These are phyloP conservation scores for Sebastes schlegelii DNA, from an alignment of 2,113 vertebrate genomes.

Conservation along the genomic window DNA sequence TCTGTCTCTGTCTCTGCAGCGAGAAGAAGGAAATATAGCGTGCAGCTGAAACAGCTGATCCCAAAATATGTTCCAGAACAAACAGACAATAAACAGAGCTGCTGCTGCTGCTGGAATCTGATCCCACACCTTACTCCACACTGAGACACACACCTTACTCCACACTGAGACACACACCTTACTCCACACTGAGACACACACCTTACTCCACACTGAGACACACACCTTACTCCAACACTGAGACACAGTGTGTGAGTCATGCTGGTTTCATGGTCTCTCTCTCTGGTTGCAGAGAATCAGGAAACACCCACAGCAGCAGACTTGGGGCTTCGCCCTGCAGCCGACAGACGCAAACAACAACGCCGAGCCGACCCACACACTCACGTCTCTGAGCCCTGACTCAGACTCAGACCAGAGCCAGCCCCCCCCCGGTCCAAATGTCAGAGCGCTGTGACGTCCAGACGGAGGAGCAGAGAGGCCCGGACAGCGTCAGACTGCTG, in stretches of 20 bases:
- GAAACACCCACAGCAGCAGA: slow-evolving; percentile 53
- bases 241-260: slow-evolving; percentile 50
- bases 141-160: no score
- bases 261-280: slow-evolving; percentile 3
- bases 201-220: slow-evolving; percentile 10
- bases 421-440: slow-evolving; percentile 43
- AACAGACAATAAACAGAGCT: slow-evolving; percentile 29
- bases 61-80: slow-evolving; percentile 48
- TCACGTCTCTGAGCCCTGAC: slow-evolving; percentile 36
- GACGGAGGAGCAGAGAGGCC: not conserved
- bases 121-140: slow-evolving; percentile 44
- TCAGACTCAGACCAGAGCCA: slow-evolving; percentile 59
- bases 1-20: slow-evolving; percentile 6
- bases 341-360: slow-evolving; percentile 57
- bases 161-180: slow-evolving; percentile 5
- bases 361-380: slow-evolving; percentile 12
- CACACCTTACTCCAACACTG: not conserved
- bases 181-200: no score
- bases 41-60: slow-evolving; percentile 37
- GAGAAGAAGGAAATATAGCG: slow-evolving; percentile 33
- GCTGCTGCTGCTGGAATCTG: slow-evolving; percentile 41
- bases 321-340: slow-evolving; percentile 48
- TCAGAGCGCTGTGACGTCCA: slow-evolving; percentile 57
- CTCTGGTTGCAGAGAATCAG: slow-evolving; percentile 22
- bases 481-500: no score